A percentile compares a stretch with the other conserved stretches of the same genome.
These are phyloP conservation scores for Oenanthe melanoleuca DNA, from an alignment of 2,113 vertebrate species.

Conservation along the genomic window DNA sequence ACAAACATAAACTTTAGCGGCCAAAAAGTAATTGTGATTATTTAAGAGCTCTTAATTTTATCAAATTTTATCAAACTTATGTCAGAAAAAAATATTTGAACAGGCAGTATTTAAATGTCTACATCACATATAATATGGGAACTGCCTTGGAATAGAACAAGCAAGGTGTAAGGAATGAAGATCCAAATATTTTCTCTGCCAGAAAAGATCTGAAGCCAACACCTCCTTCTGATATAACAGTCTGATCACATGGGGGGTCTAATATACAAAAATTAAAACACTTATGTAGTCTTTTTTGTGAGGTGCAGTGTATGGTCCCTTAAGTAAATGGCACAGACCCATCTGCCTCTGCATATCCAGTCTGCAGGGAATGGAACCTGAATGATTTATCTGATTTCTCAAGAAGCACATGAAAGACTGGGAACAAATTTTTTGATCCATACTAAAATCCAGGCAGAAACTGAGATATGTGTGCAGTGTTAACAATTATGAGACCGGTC, in stretches of 20 bases:
- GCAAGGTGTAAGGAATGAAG: neutral
- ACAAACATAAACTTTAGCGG: neutral
- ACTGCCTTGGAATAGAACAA: neutral
- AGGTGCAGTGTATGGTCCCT: neutral
- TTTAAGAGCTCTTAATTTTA: neutral
- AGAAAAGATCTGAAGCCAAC: neutral
- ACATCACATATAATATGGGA: fast-evolving
- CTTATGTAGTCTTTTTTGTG: neutral
- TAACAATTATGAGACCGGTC: neutral
- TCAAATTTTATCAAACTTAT: neutral
- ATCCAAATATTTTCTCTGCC: neutral
- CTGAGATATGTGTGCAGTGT: neutral
- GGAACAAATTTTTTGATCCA: neutral
- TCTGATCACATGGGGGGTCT: neutral
- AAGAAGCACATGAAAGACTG: neutral
- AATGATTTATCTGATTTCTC: neutral
- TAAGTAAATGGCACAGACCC: neutral
- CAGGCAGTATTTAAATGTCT: fast-evolving
- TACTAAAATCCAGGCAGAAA: neutral
- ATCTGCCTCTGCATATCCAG: neutral
- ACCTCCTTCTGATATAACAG: neutral
- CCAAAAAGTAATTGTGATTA: neutral
- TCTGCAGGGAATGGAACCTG: neutral
- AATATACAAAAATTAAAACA: neutral
- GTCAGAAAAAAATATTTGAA: neutral